Base-by-base conservation (phyloP, 2,888 invertebrate species). In the Dicranocentrus wangi region DNA sequence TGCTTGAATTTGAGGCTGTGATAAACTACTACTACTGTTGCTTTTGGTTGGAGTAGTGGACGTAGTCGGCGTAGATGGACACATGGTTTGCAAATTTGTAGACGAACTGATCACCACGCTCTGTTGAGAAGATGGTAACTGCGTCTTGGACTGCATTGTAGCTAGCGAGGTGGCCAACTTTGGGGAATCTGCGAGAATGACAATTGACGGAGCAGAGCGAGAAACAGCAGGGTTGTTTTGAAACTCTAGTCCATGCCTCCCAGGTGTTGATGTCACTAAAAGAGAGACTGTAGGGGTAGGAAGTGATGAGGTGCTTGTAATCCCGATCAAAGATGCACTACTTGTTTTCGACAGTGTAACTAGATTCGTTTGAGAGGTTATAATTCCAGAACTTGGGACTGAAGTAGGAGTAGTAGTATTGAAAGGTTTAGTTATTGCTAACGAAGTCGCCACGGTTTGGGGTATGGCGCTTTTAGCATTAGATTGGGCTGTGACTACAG, bases 151-250 rank as follows among this genome's bases (percentile, higher is more conserved):
- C 25, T 78, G 80, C 0, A 47, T 19, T 10, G 71, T 32, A 3
- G 72, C 72, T 1, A 68, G 23, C 8, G 80, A 32, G 7, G 61
- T 43, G 0, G 53, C 55, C 17, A 72, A 8, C 32, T 69, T 73
- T 69, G 80, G 23, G 1, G 80, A 69, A 15, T 80, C 80, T 10
- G 80, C 47, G 8, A 80, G 27, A 69, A 80, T 80, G 1, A 80
- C 66, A 19, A 80, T 73, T 0, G 80, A 73, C 21, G 80, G 80
- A 3, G 80, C 47, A 2, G 78, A 32, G 17, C 71, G 42, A 10
- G 71, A 28, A 42, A 28, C 21, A 53, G 15, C 27, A 1, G 15
- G 32, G 17, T 10, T 51, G 17, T 23, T 77, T 5, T 43, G 39
- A 0, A 60, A 21, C 3, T 79, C 79, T 7, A n/a, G 19, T 21